A percentile compares a stretch with the other conserved stretches of the same genome.
phyloP scores from a whole-genome alignment of 2,888 invertebrate species.

The Cheiracanthium punctorium region DNA sequence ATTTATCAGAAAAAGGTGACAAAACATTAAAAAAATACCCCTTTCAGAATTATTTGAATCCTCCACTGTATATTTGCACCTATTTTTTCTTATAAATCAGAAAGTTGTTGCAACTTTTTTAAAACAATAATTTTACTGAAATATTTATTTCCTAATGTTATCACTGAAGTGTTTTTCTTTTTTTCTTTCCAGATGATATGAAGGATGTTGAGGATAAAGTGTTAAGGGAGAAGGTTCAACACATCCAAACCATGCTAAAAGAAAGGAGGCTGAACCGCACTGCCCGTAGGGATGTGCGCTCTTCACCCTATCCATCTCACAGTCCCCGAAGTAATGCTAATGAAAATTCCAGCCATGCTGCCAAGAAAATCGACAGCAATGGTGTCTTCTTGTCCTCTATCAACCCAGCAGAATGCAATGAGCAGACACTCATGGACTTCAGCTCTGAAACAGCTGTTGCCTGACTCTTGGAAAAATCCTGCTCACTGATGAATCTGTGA shows the following conservation, averaged over 20 bases:
- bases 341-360: neutral
- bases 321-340: neutral
- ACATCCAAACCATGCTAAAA: conserved; percentile 91
- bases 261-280: conserved; percentile 84
- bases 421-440: conserved; percentile 26
- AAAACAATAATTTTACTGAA: too few species aligned
- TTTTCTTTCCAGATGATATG: conserved; percentile 36
- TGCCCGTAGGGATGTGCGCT: conserved; percentile 83
- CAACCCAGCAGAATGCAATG: conserved; percentile 19
- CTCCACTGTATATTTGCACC: too few species aligned
- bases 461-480: conserved; percentile 13
- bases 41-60: too few species aligned
- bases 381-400: neutral
- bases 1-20: too few species aligned
- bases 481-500: neutral
- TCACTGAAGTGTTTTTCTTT: too few species aligned
- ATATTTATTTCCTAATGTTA: too few species aligned
- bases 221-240: conserved; percentile 90
- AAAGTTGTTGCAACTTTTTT: too few species aligned
- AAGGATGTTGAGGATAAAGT: conserved; percentile 85
- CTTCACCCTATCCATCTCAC: conserved; percentile 74
- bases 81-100: too few species aligned
- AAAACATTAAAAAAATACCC: too few species aligned
- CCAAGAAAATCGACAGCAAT: neutral
- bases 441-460: conserved; percentile 63